Evolutionary conservation across 2,797 vertebrate species (phyloP).

Genomic region (Siniperca scherzeri): DNA sequence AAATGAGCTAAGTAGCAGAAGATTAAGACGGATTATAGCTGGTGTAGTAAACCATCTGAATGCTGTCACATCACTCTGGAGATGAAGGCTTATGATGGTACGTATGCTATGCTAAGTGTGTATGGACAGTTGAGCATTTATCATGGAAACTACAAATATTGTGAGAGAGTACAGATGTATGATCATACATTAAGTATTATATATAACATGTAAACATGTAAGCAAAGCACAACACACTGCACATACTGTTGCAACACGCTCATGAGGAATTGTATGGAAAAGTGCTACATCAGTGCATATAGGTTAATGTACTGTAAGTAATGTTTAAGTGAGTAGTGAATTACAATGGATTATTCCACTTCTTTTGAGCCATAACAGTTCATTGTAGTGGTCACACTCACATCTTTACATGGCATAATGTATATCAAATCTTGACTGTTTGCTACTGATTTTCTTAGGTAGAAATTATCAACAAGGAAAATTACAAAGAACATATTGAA

Average conservation of each 20-base stretch:
- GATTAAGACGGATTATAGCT: slow-evolving; percentile 65
- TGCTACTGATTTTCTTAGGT: background rate
- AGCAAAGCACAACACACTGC: background rate
- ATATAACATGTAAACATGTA: no score
- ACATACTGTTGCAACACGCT: background rate
- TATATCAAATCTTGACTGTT: background rate
- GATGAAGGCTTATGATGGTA: slow-evolving; percentile 34
- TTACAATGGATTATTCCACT: background rate
- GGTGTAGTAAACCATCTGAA: slow-evolving; percentile 57
- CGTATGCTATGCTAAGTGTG: slow-evolving; percentile 6
- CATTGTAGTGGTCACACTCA: background rate
- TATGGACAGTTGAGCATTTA: slow-evolving; percentile 1
- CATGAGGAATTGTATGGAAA: background rate
- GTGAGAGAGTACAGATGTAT: background rate
- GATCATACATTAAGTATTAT: background rate
- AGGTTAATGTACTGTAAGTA: background rate
- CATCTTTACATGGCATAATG: background rate
- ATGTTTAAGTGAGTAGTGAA: background rate
- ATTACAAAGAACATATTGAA: background rate
- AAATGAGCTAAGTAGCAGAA: slow-evolving; percentile 53
- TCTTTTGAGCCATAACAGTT: background rate
- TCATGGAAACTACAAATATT: background rate
- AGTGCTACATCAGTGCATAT: background rate
- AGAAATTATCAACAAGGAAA: background rate
- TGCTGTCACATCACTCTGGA: slow-evolving; percentile 32